Conservation (phyloP, 2,797 vertebrate genomes). For the Ambastaia sidthimunki region DNA sequence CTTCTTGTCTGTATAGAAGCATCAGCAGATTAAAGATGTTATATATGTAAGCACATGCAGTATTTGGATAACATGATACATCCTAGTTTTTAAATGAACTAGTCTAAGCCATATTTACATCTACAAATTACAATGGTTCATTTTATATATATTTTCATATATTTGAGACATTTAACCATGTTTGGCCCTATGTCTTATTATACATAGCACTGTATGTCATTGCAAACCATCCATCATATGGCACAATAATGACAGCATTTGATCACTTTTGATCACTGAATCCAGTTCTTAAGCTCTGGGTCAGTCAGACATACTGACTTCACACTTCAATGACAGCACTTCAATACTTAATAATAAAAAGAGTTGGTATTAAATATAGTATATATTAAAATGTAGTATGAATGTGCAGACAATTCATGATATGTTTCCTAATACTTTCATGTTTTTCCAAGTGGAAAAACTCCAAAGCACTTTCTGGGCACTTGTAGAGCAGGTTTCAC, state of each 20-base stretch:
- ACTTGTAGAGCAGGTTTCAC: constrained; percentile 41
- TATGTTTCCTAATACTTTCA: too few species aligned
- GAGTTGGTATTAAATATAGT: background rate
- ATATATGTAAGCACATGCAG: background rate
- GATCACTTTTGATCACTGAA: constrained; percentile 43
- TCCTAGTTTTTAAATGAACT: constrained; percentile 5
- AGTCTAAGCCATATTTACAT: background rate
- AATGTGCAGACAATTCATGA: constrained; percentile 1
- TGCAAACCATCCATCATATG: constrained; percentile 5
- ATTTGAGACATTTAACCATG: background rate
- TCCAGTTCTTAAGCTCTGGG: background rate
- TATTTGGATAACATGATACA: background rate
- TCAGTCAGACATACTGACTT: background rate
- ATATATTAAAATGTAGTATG: background rate
- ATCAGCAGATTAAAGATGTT: background rate
- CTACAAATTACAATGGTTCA: background rate
- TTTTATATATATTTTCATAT: background rate
- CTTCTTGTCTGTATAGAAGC: background rate
- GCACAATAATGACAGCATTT: too few species aligned
- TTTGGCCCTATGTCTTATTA: background rate
- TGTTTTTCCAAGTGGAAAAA: constrained; percentile 7
- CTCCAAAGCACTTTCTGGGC: constrained; percentile 28
- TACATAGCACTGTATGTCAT: background rate
- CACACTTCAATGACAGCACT: too few species aligned
- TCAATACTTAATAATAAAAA: background rate